phyloP scores from a whole-genome alignment of 35 echinoderm and acorn worm species.

The Chiridota heheva region DNA sequence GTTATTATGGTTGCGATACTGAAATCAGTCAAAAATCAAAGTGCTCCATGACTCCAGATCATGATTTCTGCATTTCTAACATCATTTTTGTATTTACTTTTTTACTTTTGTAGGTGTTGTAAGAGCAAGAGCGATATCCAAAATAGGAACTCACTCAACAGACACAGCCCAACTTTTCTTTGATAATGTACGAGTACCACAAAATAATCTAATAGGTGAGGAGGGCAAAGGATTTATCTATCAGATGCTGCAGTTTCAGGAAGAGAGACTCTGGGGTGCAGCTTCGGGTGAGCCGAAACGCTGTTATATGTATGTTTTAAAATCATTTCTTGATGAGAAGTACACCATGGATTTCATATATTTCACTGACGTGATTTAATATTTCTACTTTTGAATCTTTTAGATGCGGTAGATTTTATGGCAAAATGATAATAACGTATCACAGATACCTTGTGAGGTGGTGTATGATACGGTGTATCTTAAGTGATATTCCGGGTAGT shows the following conservation, averaged over 20 bases:
- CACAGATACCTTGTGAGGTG: too few relatives aligned
- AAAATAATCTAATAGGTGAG: conserved; percentile 88
- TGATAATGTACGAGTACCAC: conserved; percentile 88
- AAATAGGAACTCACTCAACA: conserved; percentile 86
- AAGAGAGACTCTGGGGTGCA: conserved; percentile 77
- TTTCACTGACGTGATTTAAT: neutral
- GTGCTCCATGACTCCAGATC: too few relatives aligned
- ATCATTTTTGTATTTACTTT: too few relatives aligned
- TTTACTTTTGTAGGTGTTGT: conserved; percentile 63
- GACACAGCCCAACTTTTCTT: conserved; percentile 96
- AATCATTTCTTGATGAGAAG: too few relatives aligned
- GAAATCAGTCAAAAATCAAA: too few relatives aligned
- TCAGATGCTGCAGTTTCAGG: conserved; percentile 99
- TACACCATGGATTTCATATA: too few relatives aligned
- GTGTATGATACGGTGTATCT: too few relatives aligned
- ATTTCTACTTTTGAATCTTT: neutral
- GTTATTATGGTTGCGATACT: too few relatives aligned
- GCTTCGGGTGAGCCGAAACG: conserved; percentile 39
- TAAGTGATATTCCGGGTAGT: too few relatives aligned
- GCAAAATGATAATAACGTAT: too few relatives aligned
- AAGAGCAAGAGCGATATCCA: conserved; percentile 82
- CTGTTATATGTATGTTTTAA: too few relatives aligned
- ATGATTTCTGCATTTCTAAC: too few relatives aligned
- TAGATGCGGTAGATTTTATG: neutral
- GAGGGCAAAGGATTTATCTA: conserved; percentile 91